Conservation (phyloP, 2,113 vertebrate genomes). For the Paramormyrops kingsleyae region DNA sequence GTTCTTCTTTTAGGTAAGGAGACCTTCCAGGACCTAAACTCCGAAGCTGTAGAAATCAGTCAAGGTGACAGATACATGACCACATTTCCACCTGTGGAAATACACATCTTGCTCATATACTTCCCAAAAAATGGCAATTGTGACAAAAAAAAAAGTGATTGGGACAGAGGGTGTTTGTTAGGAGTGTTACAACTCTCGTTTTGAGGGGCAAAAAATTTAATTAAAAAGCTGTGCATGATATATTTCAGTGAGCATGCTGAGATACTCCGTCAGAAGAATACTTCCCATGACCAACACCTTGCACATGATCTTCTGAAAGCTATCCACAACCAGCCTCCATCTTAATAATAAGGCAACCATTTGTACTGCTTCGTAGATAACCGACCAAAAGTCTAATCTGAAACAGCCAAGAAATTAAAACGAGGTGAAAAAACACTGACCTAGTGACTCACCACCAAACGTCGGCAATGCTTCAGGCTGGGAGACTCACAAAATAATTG, state of each 20-base stretch:
- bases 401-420: constrained; percentile 5
- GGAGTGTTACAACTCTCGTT: neutral
- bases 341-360: neutral
- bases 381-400: neutral
- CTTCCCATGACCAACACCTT: neutral
- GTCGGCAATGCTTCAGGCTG: neutral
- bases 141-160: neutral
- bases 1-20: neutral
- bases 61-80: neutral
- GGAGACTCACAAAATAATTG: neutral
- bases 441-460: neutral
- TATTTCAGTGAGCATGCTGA: neutral
- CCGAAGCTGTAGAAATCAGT: neutral
- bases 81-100: neutral
- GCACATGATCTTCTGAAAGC: neutral
- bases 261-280: neutral
- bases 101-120: neutral
- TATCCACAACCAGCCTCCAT: neutral
- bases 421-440: neutral
- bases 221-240: neutral
- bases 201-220: neutral
- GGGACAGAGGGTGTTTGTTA: neutral
- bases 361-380: neutral
- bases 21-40: neutral
- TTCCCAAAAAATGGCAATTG: neutral